Conservation (phyloP, 53 echinoderm and acorn worm species). For the Echinometra lucunter region DNA sequence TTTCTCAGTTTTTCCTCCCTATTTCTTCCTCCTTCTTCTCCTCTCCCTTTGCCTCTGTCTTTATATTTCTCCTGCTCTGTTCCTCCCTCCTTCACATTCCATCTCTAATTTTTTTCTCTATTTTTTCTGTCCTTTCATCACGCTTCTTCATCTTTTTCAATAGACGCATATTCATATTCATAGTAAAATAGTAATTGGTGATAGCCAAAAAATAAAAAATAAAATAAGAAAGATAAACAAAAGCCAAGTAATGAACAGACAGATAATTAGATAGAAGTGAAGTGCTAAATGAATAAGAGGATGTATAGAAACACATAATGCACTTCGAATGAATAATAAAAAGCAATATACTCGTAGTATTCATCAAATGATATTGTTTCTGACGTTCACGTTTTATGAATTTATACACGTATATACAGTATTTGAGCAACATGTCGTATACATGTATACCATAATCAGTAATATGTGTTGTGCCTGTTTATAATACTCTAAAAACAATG, state of each 20-base stretch:
- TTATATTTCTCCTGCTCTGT: no score
- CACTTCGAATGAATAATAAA: background rate
- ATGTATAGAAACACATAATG: background rate
- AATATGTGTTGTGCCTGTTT: background rate
- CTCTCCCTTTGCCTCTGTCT: no score
- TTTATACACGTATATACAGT: constrained; percentile 66
- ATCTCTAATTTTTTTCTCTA: background rate
- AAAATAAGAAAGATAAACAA: background rate
- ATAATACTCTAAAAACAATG: constrained; percentile 61
- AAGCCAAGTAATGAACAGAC: background rate
- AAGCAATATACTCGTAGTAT: background rate
- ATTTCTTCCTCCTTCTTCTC: background rate
- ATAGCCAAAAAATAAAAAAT: background rate
- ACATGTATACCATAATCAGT: constrained; percentile 27
- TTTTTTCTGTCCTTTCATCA: background rate
- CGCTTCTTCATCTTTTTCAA: no score
- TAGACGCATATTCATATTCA: no score
- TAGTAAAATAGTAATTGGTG: no score
- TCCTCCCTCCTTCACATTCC: background rate
- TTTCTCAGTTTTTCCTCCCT: background rate
- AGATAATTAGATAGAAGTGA: background rate
- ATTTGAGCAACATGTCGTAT: constrained; percentile 47
- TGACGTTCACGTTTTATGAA: constrained; percentile 47
- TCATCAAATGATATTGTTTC: constrained; percentile 32
- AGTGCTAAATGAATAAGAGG: background rate